phyloP scores from a whole-genome alignment of 2,113 vertebrate genomes.

The Chinchilla lanigera region DNA sequence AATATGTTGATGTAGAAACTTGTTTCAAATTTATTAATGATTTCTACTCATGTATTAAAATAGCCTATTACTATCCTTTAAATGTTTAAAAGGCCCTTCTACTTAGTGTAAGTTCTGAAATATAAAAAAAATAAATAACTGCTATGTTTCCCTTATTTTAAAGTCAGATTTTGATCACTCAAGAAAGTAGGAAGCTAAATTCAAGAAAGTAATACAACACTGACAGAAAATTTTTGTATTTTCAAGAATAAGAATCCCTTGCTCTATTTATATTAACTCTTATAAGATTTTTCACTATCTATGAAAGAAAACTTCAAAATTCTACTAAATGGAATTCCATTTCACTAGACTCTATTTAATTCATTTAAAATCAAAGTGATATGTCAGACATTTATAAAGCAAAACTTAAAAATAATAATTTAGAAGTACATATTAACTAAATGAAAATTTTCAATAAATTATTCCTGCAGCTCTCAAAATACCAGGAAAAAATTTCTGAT shows the following conservation, averaged over 20 bases:
- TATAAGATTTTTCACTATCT: background rate
- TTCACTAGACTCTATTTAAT: background rate
- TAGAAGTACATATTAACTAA: background rate
- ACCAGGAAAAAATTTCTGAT: background rate
- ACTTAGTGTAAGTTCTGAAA: background rate
- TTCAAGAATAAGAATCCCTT: background rate
- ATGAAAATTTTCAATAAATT: background rate
- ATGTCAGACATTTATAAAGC: background rate
- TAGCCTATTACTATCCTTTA: background rate
- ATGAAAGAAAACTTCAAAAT: background rate
- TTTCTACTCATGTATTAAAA: background rate
- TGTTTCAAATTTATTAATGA: slow-evolving; percentile 16
- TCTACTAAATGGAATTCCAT: background rate
- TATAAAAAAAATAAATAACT: background rate
- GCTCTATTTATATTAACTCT: background rate
- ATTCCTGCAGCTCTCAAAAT: background rate
- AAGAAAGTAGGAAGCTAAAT: slow-evolving; percentile 17
- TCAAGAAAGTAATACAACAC: background rate
- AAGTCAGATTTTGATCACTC: background rate
- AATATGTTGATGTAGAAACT: background rate
- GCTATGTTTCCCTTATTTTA: background rate
- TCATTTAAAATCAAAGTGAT: slow-evolving; percentile 16
- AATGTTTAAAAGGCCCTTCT: background rate
- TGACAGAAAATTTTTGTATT: background rate
- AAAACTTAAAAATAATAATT: slow-evolving; percentile 40